Conservation (phyloP, 2,888 invertebrate genomes). For the Elysia crispata region DNA sequence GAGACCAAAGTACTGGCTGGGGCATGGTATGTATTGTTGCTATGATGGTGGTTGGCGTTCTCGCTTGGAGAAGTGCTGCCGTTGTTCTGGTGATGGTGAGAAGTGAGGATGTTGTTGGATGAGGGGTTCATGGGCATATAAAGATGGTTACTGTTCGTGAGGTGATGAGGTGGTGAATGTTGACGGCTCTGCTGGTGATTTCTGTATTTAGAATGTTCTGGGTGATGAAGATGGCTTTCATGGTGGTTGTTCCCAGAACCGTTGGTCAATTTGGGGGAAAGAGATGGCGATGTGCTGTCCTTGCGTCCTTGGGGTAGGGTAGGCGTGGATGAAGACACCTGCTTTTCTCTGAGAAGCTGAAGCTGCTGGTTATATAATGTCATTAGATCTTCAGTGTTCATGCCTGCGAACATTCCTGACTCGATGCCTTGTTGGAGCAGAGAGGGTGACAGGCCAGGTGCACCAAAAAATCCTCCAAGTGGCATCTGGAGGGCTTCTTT, state of each 20-base stretch:
- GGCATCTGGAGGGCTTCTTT: slow-evolving; percentile 83
- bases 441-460: slow-evolving; percentile 63
- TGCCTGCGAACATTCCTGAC: slow-evolving; percentile 54
- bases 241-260: slow-evolving; percentile 37
- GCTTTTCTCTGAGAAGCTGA: slow-evolving; percentile 61
- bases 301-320: slow-evolving; percentile 29
- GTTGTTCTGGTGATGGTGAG: slow-evolving; percentile 55
- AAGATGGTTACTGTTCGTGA: slow-evolving; percentile 46
- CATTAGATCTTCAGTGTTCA: slow-evolving; percentile 69
- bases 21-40: slow-evolving; percentile 19
- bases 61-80: slow-evolving; percentile 57
- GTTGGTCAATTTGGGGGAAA: slow-evolving; percentile 42
- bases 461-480: slow-evolving; percentile 76
- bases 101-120: slow-evolving; percentile 23
- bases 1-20: slow-evolving; percentile 15
- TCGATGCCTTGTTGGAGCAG: slow-evolving; percentile 37
- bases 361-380: slow-evolving; percentile 70
- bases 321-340: slow-evolving; percentile 46
- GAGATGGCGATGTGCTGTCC: slow-evolving; percentile 49
- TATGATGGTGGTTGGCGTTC: not conserved
- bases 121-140: no score
- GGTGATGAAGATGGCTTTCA: slow-evolving; percentile 22
- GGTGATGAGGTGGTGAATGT: slow-evolving; percentile 48
- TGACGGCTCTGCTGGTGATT: slow-evolving; percentile 34
- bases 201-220: slow-evolving; percentile 43